These are phyloP conservation scores for Blastobasis adustella DNA, from an alignment of 2,888 invertebrate species.

Conservation along the genomic window DNA sequence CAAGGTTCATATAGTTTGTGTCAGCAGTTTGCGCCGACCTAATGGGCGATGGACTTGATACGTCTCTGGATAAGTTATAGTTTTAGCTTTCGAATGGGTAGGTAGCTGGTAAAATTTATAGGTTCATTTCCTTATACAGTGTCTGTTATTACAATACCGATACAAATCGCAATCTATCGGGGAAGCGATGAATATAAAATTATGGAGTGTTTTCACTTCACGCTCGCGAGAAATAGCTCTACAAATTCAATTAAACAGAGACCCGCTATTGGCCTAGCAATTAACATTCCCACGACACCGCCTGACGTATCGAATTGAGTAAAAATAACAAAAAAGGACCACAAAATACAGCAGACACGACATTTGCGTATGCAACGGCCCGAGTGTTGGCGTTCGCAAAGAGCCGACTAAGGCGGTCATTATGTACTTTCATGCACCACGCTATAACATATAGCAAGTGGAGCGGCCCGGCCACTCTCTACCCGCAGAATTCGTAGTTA, in stretches of 20 bases:
- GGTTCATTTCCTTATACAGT: not conserved
- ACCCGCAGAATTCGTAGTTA: slow-evolving; percentile 58
- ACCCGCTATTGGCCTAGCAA: too few relatives aligned
- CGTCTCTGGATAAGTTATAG: too few relatives aligned
- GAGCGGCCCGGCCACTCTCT: slow-evolving; percentile 69
- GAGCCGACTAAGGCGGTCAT: slow-evolving; percentile 23
- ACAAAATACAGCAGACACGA: too few relatives aligned
- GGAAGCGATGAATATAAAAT: too few relatives aligned
- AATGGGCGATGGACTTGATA: too few relatives aligned
- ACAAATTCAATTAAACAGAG: too few relatives aligned
- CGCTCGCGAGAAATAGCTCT: too few relatives aligned
- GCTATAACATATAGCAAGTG: slow-evolving; percentile 69
- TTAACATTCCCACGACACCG: not conserved
- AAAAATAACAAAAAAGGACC: slow-evolving; percentile 11
- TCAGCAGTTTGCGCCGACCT: not conserved
- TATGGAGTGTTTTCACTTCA: too few relatives aligned
- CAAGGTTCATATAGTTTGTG: slow-evolving; percentile 5
- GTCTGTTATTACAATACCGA: too few relatives aligned
- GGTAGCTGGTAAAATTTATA: not conserved
- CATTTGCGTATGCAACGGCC: slow-evolving; percentile 29
- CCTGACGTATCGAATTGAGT: slow-evolving; percentile 1
- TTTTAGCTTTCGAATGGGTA: too few relatives aligned
- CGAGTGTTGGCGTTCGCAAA: slow-evolving; percentile 43
- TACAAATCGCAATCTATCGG: too few relatives aligned
- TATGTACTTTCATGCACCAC: slow-evolving; percentile 57